Conservation (phyloP, 2,797 vertebrate genomes). For the Melanotaenia pygmaea region DNA sequence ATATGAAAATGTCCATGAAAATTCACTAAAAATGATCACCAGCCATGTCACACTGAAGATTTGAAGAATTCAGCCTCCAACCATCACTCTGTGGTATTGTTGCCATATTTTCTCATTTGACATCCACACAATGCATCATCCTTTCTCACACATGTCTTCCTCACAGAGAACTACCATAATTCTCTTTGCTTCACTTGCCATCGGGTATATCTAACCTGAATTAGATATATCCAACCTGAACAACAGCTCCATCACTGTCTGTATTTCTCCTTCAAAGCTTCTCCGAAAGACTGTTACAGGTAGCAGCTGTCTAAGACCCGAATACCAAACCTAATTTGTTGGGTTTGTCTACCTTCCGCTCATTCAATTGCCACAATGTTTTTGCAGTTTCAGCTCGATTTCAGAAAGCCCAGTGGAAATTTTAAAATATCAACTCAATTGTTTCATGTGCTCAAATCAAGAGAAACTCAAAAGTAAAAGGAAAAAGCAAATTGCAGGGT, state of each 20-base stretch:
- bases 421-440: conserved; percentile 7
- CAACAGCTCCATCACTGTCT: conserved; percentile 8
- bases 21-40: background rate
- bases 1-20: background rate
- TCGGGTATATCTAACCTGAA: conserved; percentile 4
- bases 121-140: conserved; percentile 2
- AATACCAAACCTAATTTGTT: conserved; percentile 12
- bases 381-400: conserved; percentile 4
- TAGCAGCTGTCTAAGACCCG: conserved; percentile 3
- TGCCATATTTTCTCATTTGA: conserved; percentile 17
- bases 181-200: conserved; percentile 13
- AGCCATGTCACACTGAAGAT: conserved; percentile 6
- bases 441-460: conserved; percentile 7
- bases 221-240: conserved; percentile 4
- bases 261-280: conserved; percentile 3
- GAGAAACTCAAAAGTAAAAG: conserved; percentile 8
- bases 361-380: background rate
- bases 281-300: background rate
- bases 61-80: background rate
- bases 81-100: background rate
- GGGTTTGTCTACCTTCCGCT: background rate
- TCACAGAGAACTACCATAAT: background rate
- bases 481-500: background rate
- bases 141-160: conserved; percentile 14
- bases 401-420: background rate